Base-by-base conservation (phyloP, 2,113 vertebrate species). In the Artemisiospiza belli region DNA sequence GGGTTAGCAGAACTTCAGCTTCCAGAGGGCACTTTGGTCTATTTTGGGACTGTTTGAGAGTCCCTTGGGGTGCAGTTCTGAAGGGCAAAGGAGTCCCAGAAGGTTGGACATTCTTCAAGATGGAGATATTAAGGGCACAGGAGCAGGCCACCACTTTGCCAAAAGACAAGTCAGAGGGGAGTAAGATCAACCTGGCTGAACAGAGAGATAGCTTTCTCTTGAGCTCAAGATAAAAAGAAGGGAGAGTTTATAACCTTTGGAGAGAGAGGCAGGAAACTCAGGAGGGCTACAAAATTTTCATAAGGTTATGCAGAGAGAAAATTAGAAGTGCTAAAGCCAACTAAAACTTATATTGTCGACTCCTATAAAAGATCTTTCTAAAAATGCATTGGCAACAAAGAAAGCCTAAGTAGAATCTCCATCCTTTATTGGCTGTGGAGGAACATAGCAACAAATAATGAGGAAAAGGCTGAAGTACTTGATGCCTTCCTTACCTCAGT, bases 121-220 rank as follows among this genome's bases (percentile, higher is more conserved):
- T 28, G 19, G 15, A 58, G 30, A 44, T 30, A 19, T 39, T 46
- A 59, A 52, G 39, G 15, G 19, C 12, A 46, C 12, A 39, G 37
- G 3, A 46, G 15, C 19, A 74, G 28, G 8, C 5, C 18, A 25
- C 17, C 1, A 1, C 12, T 35, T 4, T 52, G 6, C 8, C 28
- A 39, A 46, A 67, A 74, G 5, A 52, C 0, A 3, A 46, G 39
- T 52, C 23, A 39, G 8, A 82, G 12, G 3, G 5, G 23, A 52
- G 37, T 27, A 52, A 59, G 16, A 67, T 25, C 39, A 52, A 15
- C 13, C 18, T 61, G 20, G 13, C 28, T 46, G 69, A 75, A 39
- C 12, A 74, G 44, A 59, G 6, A 33, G 2, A 21, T 15, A 19
- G 15, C 10, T 44, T 74, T 66, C 27, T 7, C 27, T 51, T 37